A percentile compares a stretch with the other conserved stretches of the same genome.
Conservation (phyloP, 2,888 invertebrate species). For the Tuta absoluta region DNA sequence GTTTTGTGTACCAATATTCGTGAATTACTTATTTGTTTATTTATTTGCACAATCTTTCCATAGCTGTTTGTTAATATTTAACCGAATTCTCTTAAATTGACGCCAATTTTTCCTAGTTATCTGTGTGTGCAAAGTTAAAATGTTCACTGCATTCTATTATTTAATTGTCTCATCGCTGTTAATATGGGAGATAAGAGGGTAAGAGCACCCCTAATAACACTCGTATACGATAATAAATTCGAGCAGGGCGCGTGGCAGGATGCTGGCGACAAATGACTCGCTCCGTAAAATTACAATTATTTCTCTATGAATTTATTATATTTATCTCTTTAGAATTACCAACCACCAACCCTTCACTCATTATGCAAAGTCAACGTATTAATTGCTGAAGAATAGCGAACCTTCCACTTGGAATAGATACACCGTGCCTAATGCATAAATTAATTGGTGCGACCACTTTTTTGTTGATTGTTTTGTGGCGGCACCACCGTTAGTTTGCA, state of each 20-base stretch:
- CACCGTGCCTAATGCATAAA: slow-evolving; percentile 15
- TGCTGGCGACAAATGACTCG: slow-evolving; percentile 79
- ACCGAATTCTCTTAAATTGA: background rate
- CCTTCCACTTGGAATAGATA: slow-evolving; percentile 19
- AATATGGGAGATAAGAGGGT: slow-evolving; percentile 67
- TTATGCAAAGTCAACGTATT: slow-evolving; percentile 73
- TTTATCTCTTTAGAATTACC: slow-evolving; percentile 27
- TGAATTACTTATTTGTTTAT: too few species aligned
- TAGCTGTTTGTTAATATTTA: background rate
- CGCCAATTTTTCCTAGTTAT: background rate
- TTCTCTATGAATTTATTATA: slow-evolving; percentile 53
- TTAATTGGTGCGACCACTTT: slow-evolving; percentile 6
- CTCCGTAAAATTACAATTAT: slow-evolving; percentile 78
- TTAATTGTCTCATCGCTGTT: slow-evolving; percentile 62
- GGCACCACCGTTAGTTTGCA: background rate
- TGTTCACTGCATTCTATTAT: slow-evolving; percentile 44
- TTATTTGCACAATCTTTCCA: too few species aligned
- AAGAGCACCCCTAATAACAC: slow-evolving; percentile 60
- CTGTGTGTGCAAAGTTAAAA: slow-evolving; percentile 25
- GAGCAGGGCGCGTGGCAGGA: slow-evolving; percentile 73
- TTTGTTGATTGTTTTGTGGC: background rate
- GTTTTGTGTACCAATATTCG: too few species aligned
- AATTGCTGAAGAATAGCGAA: slow-evolving; percentile 30
- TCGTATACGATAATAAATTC: slow-evolving; percentile 72
- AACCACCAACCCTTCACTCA: slow-evolving; percentile 61